Evolutionary conservation across 2,888 invertebrate species (phyloP).

Genomic region (Megamerina dolium): DNA sequence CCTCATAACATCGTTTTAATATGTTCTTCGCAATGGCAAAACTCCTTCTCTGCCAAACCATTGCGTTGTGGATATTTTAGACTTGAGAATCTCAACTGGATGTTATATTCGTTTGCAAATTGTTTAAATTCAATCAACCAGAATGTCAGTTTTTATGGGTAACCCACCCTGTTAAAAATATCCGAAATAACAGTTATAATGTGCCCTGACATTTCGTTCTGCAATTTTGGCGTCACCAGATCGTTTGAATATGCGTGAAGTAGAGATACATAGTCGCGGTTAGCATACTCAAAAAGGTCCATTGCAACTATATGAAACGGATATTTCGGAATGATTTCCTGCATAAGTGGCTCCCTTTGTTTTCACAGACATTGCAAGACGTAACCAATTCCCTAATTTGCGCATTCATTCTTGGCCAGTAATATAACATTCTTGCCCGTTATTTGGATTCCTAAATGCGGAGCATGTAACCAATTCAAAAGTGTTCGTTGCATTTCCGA

Average conservation of each 20-base stretch:
- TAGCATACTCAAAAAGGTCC: no score
- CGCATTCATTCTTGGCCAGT: constrained; percentile 13
- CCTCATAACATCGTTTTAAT: no score
- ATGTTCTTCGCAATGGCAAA: constrained; percentile 17
- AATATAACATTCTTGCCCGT: constrained; percentile 11
- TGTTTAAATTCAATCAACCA: constrained; percentile 9
- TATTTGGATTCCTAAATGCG: constrained; percentile 12
- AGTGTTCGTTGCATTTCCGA: no score
- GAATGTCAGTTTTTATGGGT: constrained; percentile 6
- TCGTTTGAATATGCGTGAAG: constrained; percentile 13
- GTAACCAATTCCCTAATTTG: constrained; percentile 8
- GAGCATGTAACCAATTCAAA: constrained; percentile 13
- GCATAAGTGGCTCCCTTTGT: constrained; percentile 14
- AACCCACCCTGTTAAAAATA: neutral
- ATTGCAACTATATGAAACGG: constrained; percentile 4
- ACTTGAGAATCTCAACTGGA: constrained; percentile 14
- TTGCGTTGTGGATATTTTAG: constrained; percentile 11
- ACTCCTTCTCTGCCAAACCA: constrained; percentile 14
- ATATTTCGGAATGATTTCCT: constrained; percentile 6
- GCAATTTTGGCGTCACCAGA: neutral
- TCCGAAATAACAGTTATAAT: neutral
- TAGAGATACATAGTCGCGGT: no score
- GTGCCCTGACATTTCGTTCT: constrained; percentile 1
- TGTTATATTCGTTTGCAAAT: constrained; percentile 6
- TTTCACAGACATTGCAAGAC: constrained; percentile 15